Base-by-base conservation (phyloP, 2,888 invertebrate species). In the Ophion ventricosus region DNA sequence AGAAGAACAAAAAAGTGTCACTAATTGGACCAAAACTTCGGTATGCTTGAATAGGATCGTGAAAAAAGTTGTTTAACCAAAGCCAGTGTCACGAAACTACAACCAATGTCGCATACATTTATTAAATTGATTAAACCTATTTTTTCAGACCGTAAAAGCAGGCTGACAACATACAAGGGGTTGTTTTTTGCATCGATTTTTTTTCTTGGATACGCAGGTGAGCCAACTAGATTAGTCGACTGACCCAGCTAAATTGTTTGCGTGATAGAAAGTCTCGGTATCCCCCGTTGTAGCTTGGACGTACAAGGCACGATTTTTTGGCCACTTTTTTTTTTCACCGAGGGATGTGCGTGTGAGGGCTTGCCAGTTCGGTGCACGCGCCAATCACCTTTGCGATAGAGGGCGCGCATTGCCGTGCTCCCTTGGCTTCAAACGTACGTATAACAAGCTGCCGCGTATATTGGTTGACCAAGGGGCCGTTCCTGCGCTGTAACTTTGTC, bases 401-500 rank as follows among this genome's bases (percentile, higher is more conserved):
- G 83, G 69, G 66, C 57, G 56, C 67, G 40, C 77, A 54, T 77
- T 73, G 43, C 61, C 79, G 43, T 49, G 69, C 35, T 54, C 25
- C 23, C 67, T 57, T 26, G 17, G 67, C 77, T 77, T 67, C 29
- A 49, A 49, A 49, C 49, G 49, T 49, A 49, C 14, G 70, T 61
- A 76, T 25, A 66, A 66, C 57, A 69, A 29, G 72, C 43, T 69
- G 23, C 20, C 25, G 40, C 49, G 40, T 61, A 26, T 67, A 56
- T 66, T 69, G n/a, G 26, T 49, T 23, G 49, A 69, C 59, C 77
- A 20, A 59, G 49, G 59, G 26, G 74, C 69, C 59, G 75, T 72
- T 40, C 54, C 76, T 77, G 76, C 73, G 80, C 76, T 67, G 76
- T 77, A 77, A 80, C 76, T 80, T 77, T 72, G 83, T 77, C 43